Percentiles rank a stretch among this genome's conserved stretches.
Evolutionary conservation across 1,140 invertebrate species (phyloP).

Genomic region (Brachionus rubens): DNA sequence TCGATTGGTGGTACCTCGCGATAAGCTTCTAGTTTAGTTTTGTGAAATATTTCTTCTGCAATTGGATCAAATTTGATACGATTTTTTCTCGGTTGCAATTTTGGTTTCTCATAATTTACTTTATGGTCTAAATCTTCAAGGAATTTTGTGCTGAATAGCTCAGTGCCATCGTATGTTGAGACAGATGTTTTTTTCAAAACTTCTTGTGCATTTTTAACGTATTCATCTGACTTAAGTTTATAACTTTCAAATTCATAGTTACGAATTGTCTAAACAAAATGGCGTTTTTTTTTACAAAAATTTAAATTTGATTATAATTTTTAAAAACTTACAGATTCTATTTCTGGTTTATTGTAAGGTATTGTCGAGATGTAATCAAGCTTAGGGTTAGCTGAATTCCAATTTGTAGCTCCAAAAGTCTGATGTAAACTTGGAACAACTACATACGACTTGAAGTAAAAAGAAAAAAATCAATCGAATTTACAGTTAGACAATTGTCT

Average conservation of each 20-base stretch:
- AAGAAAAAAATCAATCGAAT: not conserved
- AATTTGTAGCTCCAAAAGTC: slow-evolving; percentile 28
- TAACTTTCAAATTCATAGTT: slow-evolving; percentile 36
- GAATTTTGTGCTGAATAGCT: slow-evolving; percentile 40
- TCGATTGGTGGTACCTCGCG: not conserved
- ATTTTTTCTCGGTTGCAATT: not conserved
- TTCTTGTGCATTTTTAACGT: slow-evolving; percentile 38
- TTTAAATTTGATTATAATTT: not conserved
- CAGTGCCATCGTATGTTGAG: slow-evolving; percentile 7
- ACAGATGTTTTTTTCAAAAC: slow-evolving; percentile 25
- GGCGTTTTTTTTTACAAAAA: not conserved
- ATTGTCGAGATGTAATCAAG: slow-evolving; percentile 19
- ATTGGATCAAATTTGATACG: slow-evolving; percentile 22
- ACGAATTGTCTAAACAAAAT: not conserved
- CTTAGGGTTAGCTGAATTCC: not conserved
- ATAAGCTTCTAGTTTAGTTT: slow-evolving; percentile 26
- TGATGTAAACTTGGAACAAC: slow-evolving; percentile 17
- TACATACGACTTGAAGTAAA: slow-evolving; percentile 7
- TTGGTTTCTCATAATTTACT: not conserved
- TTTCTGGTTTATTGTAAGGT: slow-evolving; percentile 19
- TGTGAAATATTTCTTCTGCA: slow-evolving; percentile 11
- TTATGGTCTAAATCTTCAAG: slow-evolving; percentile 9
- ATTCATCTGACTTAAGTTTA: slow-evolving; percentile 36
- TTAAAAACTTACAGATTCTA: not conserved
- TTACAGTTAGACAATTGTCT: too few species aligned